These are phyloP conservation scores for Camelus bactrianus DNA, from an alignment of 2,113 vertebrate genomes.

Conservation along the genomic window DNA sequence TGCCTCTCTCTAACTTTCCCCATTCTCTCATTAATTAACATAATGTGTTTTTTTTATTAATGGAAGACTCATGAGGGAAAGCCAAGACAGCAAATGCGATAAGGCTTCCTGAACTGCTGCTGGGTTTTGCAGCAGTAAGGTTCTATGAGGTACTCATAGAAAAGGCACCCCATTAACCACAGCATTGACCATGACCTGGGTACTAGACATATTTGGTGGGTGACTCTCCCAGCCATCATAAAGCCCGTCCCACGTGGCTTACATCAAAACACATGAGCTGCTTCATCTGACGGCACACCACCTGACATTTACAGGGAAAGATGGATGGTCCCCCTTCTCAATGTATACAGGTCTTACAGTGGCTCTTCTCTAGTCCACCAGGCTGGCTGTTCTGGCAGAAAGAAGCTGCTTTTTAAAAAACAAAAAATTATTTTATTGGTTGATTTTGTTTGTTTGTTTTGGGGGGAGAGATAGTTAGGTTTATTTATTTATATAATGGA, in stretches of 20 bases:
- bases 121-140: neutral
- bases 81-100: neutral
- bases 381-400: neutral
- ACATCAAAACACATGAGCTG: neutral
- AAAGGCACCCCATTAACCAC: too few relatives aligned
- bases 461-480: too few relatives aligned
- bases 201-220: neutral
- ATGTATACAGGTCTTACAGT: neutral
- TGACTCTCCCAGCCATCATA: too few relatives aligned
- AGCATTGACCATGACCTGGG: neutral
- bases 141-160: neutral
- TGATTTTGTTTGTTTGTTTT: too few relatives aligned
- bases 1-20: neutral
- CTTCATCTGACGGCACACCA: neutral
- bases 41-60: neutral
- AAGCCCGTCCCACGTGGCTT: neutral
- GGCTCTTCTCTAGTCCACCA: neutral
- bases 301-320: neutral
- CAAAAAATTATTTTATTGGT: too few relatives aligned
- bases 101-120: neutral
- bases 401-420: too few relatives aligned
- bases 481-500: too few relatives aligned
- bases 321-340: neutral
- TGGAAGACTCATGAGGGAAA: neutral
- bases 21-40: neutral